These are phyloP conservation scores for Scaptomyza tumidula DNA, from an alignment of 2,888 invertebrate species.

Conservation along the genomic window DNA sequence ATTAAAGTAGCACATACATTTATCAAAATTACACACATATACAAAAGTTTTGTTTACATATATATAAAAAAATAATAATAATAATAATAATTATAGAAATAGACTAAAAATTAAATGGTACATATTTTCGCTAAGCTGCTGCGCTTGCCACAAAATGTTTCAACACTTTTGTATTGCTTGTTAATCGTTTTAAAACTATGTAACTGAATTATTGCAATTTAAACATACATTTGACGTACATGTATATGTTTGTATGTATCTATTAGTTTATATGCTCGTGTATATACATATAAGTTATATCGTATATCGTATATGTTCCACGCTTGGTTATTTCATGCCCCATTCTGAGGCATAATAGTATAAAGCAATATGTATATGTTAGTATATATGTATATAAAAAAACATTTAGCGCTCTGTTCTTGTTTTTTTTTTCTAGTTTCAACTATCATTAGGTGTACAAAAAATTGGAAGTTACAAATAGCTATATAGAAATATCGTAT, in stretches of 20 bases:
- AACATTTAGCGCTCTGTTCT: constrained; percentile 53
- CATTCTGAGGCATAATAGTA: constrained; percentile 32
- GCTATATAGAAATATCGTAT: constrained; percentile 11
- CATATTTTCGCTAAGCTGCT: constrained; percentile 25
- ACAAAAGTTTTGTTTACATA: constrained; percentile 46
- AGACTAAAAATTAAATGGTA: constrained; percentile 42
- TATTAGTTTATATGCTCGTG: constrained; percentile 13
- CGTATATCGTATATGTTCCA: constrained; percentile 7
- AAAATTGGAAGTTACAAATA: constrained; percentile 69
- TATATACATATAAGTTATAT: constrained; percentile 11
- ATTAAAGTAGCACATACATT: constrained; percentile 73
- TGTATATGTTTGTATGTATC: constrained; percentile 37
- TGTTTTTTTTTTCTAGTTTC: constrained; percentile 20
- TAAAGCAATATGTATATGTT: constrained; percentile 33
- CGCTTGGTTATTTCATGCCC: constrained; percentile 38
- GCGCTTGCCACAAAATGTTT: constrained; percentile 25
- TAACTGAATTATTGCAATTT: constrained; percentile 62
- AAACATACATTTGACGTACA: constrained; percentile 46
- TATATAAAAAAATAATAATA: constrained; percentile 34
- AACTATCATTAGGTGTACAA: constrained; percentile 77
- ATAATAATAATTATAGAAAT: constrained; percentile 33
- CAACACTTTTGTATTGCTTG: constrained; percentile 15
- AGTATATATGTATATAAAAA: constrained; percentile 33
- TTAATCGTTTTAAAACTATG: constrained; percentile 47
- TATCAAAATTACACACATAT: constrained; percentile 69